Conservation (phyloP, 2,113 vertebrate genomes). For the Suricata suricatta region DNA sequence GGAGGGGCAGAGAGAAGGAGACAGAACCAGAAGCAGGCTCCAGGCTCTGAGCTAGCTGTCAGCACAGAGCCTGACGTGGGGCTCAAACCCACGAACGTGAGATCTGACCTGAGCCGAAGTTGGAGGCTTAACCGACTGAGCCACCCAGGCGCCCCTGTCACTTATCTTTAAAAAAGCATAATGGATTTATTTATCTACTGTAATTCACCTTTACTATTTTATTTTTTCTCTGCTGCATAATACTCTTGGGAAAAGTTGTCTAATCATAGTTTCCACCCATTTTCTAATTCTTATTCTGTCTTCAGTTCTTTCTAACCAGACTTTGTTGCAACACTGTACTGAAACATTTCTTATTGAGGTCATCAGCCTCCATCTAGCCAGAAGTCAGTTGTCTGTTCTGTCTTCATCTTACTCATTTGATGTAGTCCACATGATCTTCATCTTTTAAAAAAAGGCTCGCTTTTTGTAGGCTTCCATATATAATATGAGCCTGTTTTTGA, state of each 20-base stretch:
- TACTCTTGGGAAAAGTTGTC: not conserved
- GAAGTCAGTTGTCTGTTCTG: not conserved
- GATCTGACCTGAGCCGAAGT: too few relatives aligned
- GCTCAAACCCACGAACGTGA: too few relatives aligned
- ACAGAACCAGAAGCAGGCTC: too few relatives aligned
- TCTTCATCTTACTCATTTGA: not conserved
- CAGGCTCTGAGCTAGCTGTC: too few relatives aligned
- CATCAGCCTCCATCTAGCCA: not conserved
- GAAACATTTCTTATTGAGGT: conserved; percentile 15
- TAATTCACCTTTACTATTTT: conserved; percentile 5
- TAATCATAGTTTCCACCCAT: not conserved
- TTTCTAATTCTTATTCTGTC: not conserved
- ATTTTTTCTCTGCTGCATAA: conserved; percentile 1
- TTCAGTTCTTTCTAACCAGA: not conserved
- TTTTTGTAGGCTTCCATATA: not conserved
- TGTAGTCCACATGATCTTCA: not conserved
- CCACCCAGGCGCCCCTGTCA: too few relatives aligned
- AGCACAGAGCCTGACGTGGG: too few relatives aligned
- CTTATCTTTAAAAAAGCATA: not conserved
- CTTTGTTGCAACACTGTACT: not conserved
- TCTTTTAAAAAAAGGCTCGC: not conserved
- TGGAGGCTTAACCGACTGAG: too few relatives aligned
- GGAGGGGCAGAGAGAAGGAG: too few relatives aligned
- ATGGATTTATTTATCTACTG: not conserved
- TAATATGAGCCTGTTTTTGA: not conserved